phyloP scores from a whole-genome alignment of 2,888 invertebrate species.

The Drosophila antonietae region DNA sequence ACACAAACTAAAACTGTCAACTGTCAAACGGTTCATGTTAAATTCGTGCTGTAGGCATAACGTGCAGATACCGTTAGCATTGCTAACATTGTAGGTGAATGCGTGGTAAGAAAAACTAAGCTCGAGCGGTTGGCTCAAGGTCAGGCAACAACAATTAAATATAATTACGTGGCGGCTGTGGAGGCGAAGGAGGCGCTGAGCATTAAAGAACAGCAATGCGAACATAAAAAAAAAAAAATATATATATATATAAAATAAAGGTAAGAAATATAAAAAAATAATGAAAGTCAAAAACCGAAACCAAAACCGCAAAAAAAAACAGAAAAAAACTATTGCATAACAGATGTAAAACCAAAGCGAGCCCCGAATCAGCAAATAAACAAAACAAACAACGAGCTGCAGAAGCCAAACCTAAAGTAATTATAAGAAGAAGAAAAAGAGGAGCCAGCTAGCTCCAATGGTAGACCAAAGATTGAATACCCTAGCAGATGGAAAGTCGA shows the following conservation, averaged over 20 bases:
- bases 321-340: constrained; percentile 66
- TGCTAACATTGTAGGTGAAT: constrained; percentile 43
- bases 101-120: constrained; percentile 21
- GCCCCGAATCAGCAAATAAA: constrained; percentile 35
- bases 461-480: background rate
- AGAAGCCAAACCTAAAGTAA: constrained; percentile 62
- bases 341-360: constrained; percentile 44
- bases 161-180: constrained; percentile 62
- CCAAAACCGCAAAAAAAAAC: constrained; percentile 62
- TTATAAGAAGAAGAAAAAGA: constrained; percentile 71
- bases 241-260: constrained; percentile 20
- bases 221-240: constrained; percentile 14
- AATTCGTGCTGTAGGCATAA: constrained; percentile 45
- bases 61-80: constrained; percentile 44
- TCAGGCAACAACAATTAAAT: constrained; percentile 73
- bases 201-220: constrained; percentile 56
- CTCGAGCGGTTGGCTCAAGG: constrained; percentile 72
- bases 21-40: constrained; percentile 43
- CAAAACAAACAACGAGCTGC: constrained; percentile 39
- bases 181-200: constrained; percentile 18
- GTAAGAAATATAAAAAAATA: constrained; percentile 49
- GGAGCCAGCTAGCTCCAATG: background rate
- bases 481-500: background rate
- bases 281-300: constrained; percentile 81
- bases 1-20: constrained; percentile 39